These are phyloP conservation scores for Holothuria glaberrima DNA, from an alignment of 35 echinoderm and acorn worm genomes.

Conservation along the genomic window DNA sequence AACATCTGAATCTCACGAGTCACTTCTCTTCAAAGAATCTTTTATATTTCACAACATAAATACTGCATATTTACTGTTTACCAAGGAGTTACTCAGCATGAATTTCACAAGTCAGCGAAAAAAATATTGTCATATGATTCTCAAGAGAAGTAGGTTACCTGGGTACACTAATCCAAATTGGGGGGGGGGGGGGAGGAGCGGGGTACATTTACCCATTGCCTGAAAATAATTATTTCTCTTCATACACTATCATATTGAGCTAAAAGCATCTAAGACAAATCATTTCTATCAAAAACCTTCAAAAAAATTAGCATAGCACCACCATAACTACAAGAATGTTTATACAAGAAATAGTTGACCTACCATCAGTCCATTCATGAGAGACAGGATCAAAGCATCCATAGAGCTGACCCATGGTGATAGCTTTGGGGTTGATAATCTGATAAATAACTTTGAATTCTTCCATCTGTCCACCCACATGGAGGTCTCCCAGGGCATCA, in stretches of 20 bases:
- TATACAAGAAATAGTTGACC: slow-evolving; percentile 14
- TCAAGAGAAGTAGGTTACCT: too few species aligned
- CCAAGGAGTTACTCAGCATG: too few species aligned
- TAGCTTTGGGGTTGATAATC: slow-evolving; percentile 96
- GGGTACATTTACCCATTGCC: too few species aligned
- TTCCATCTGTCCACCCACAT: slow-evolving; percentile 82
- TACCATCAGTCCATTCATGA: slow-evolving; percentile 99
- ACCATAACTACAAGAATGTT: not conserved
- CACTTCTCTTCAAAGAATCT: too few species aligned
- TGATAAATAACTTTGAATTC: slow-evolving; percentile 84
- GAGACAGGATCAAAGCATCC: slow-evolving; percentile 97
- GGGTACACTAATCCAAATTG: too few species aligned
- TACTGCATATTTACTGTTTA: too few species aligned
- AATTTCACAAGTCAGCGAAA: too few species aligned
- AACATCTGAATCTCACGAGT: too few species aligned
- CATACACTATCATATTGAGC: not conserved
- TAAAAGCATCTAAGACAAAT: not conserved
- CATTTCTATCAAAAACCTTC: not conserved
- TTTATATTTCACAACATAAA: too few species aligned
- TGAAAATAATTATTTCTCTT: too few species aligned
- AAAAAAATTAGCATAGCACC: not conserved
- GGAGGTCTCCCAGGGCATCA: slow-evolving; percentile 82
- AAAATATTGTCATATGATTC: too few species aligned
- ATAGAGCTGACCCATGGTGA: slow-evolving; percentile 99
- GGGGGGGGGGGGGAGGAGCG: too few species aligned